Evolutionary conservation across 2,888 invertebrate genomes (phyloP).

Genomic region (Troides aeacus): DNA sequence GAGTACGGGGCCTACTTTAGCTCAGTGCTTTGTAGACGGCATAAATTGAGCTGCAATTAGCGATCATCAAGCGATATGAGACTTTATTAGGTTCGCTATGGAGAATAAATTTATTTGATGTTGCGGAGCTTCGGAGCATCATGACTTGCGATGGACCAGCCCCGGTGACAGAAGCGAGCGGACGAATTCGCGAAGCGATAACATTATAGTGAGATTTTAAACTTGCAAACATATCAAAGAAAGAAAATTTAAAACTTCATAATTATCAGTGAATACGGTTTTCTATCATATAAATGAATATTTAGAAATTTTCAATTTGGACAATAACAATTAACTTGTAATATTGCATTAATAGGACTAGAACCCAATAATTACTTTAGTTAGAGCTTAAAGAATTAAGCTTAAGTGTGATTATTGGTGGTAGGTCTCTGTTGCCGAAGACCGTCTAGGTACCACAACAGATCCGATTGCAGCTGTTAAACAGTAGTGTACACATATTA

Average conservation of each 20-base stretch:
- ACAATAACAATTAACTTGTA: too few relatives aligned
- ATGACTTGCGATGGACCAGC: conserved; percentile 4
- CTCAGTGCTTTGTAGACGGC: conserved; percentile 17
- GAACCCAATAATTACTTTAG: too few relatives aligned
- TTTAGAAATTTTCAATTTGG: too few relatives aligned
- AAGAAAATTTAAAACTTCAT: neutral
- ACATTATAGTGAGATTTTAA: neutral
- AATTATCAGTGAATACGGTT: too few relatives aligned
- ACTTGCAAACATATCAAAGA: neutral
- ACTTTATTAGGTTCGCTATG: conserved; percentile 12
- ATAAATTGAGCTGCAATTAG: conserved; percentile 26
- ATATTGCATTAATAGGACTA: too few relatives aligned
- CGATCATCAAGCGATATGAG: conserved; percentile 14
- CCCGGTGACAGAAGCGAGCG: conserved; percentile 5
- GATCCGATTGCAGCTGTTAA: too few relatives aligned
- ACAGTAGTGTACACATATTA: too few relatives aligned
- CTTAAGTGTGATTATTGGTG: too few relatives aligned
- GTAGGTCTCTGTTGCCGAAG: too few relatives aligned
- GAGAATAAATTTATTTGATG: conserved; percentile 25
- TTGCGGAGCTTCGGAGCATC: conserved; percentile 14
- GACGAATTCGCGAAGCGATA: neutral
- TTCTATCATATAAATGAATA: too few relatives aligned
- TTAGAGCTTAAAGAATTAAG: too few relatives aligned
- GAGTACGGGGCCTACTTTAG: conserved; percentile 15
- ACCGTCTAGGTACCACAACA: too few relatives aligned